phyloP scores from a whole-genome alignment of 2,113 vertebrate genomes.

The Aramus guarauna region DNA sequence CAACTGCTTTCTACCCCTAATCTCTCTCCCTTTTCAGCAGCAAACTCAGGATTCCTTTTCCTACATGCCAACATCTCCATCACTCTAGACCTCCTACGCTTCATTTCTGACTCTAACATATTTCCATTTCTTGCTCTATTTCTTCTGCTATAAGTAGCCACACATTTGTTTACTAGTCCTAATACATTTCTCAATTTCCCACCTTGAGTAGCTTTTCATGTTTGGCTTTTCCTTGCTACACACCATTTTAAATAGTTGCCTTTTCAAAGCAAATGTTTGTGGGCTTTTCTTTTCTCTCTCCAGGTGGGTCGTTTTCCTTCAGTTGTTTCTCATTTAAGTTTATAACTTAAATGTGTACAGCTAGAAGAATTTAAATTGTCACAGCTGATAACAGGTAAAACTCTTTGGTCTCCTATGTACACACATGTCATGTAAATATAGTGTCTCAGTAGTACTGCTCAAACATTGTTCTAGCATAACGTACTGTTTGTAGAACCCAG shows the following conservation, averaged over 20 bases:
- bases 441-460: not conserved
- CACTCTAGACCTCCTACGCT: not conserved
- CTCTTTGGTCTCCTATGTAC: not conserved
- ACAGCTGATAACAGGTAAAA: not conserved
- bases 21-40: not conserved
- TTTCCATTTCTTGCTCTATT: not conserved
- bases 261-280: not conserved
- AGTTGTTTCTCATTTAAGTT: not conserved
- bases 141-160: not conserved
- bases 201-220: not conserved
- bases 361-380: not conserved
- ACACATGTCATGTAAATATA: not conserved
- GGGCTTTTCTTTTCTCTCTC: not conserved
- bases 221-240: not conserved
- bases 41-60: not conserved
- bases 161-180: not conserved
- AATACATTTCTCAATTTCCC: not conserved
- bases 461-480: not conserved
- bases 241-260: not conserved
- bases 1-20: not conserved
- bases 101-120: not conserved
- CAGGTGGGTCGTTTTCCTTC: fast-evolving
- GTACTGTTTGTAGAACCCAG: not conserved
- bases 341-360: not conserved
- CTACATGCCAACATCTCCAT: not conserved